Conservation (phyloP, 2,797 vertebrate genomes). For the Scolopax bukidnonensis region DNA sequence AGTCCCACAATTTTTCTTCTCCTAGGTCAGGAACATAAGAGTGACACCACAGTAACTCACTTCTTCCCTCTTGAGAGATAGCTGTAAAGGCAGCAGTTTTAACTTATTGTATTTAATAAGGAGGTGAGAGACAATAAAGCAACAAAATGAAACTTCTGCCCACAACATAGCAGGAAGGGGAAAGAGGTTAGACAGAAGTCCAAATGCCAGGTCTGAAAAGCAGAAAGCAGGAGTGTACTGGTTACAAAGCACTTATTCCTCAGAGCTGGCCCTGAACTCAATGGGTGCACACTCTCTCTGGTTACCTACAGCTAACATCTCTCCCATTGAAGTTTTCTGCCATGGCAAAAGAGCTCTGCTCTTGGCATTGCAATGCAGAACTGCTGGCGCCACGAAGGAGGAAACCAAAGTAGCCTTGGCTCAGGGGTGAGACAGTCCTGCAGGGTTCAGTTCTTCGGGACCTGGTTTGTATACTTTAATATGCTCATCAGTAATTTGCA, state of each 20-base stretch:
- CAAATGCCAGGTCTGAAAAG: constrained; percentile 1
- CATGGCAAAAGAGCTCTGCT: neutral
- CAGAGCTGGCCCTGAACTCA: neutral
- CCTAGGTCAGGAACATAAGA: constrained; percentile 31
- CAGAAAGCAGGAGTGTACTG: neutral
- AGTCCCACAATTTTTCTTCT: constrained; percentile 30
- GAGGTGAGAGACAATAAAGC: constrained; percentile 43
- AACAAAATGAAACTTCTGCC: constrained; percentile 50
- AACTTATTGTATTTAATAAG: constrained; percentile 67
- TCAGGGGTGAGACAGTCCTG: neutral
- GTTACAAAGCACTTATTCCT: neutral
- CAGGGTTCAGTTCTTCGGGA: neutral
- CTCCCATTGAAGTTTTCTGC: neutral
- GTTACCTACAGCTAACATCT: neutral
- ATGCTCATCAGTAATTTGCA: neutral
- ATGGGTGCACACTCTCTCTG: neutral
- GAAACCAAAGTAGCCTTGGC: neutral
- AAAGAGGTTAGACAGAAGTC: constrained; percentile 31
- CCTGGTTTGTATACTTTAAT: neutral
- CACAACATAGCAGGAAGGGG: neutral
- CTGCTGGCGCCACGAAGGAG: neutral
- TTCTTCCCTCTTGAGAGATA: constrained; percentile 39
- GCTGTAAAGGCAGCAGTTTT: constrained; percentile 1
- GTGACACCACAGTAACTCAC: constrained; percentile 50
- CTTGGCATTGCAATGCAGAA: neutral